Evolutionary conservation across 2,888 invertebrate genomes (phyloP), one percentile per base, ranked within the genome.

Genomic region (Loripinus fragilis): DNA sequence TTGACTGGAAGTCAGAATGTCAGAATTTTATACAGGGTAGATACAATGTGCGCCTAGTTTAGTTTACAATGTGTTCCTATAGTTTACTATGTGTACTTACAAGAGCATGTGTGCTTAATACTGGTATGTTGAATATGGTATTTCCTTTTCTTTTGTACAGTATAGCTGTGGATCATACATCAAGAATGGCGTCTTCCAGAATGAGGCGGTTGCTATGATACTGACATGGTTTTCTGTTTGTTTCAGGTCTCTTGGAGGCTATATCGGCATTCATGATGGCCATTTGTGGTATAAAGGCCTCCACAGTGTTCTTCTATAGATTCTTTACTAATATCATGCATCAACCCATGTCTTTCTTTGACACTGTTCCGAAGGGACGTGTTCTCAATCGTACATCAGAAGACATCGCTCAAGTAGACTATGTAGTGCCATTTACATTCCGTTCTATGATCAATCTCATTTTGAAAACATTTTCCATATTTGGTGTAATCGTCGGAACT

Each of bases 351-450:
- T 68, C 71, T 20, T 90, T 91, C 76, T 90, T 87, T 86, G 89
- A 91, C 33, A 89, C 90, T 15, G 94, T 93, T n/a, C 94, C 94
- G 12, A 85, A 91, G 17, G 94, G 94, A 33, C 89, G 94, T 45
- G 91, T 94, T 55, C 78, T 94, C 66, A 94, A 94, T 85, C 89
- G 94, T 50, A 87, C 87, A 64, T 79, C 86, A 20, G 87, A 85
- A 60, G 93, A 93, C 77, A 86, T 92, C 30, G 87, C 85, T 0
- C 88, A 88, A 23, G 68, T 93, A 45, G 93, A 93, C 80, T 83
- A 83, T 83, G 89, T 91, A 35, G 75, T 92, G 68, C 92, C 91
- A 33, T 93, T 92, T 80, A 90, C 91, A 10, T 17, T 91, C 8
- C 81, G 92, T 20, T 92, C 92, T 33, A 89, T 91, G 90, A 79